Evolutionary conservation across 64 coral and sea anemone genomes (phyloP).

Genomic region (Pocillopora damicornis): DNA sequence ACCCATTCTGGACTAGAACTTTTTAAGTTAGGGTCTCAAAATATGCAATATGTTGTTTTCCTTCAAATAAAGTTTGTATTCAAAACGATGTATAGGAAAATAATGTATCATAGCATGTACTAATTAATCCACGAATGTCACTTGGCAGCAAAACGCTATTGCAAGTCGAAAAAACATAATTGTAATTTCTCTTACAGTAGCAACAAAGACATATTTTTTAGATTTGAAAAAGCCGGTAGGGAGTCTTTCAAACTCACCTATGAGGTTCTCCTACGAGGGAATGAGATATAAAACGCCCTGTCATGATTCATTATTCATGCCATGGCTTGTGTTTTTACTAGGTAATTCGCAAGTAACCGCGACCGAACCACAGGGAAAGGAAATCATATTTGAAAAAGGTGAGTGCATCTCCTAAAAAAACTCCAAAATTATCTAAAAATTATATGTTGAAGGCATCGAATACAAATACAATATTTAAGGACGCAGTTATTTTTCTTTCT

Average conservation of each 20-base stretch:
- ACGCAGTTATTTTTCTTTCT: too few relatives aligned
- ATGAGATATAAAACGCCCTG: not conserved
- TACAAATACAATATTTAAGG: not conserved
- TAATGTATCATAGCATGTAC: not conserved
- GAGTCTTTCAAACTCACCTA: conserved; percentile 20
- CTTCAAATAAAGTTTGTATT: not conserved
- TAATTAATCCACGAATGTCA: not conserved
- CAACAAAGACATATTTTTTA: conserved; percentile 13
- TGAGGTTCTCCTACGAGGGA: not conserved
- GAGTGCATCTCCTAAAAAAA: not conserved
- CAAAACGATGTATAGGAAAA: not conserved
- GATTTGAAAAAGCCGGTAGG: conserved; percentile 9
- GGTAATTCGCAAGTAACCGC: not conserved
- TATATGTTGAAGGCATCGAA: not conserved
- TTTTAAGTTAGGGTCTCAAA: too few relatives aligned
- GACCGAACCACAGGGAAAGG: not conserved
- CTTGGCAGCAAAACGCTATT: not conserved
- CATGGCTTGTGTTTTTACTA: conserved; percentile 1
- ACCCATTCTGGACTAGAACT: too few relatives aligned
- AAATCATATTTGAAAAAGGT: not conserved
- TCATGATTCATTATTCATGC: not conserved
- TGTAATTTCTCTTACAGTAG: not conserved
- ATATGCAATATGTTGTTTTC: not conserved
- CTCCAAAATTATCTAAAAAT: not conserved
- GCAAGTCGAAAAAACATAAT: not conserved